A percentile compares a stretch with the other conserved stretches of the same genome.
phyloP scores from a whole-genome alignment of 2,797 vertebrate genomes.

The Sphaeramia orbicularis region DNA sequence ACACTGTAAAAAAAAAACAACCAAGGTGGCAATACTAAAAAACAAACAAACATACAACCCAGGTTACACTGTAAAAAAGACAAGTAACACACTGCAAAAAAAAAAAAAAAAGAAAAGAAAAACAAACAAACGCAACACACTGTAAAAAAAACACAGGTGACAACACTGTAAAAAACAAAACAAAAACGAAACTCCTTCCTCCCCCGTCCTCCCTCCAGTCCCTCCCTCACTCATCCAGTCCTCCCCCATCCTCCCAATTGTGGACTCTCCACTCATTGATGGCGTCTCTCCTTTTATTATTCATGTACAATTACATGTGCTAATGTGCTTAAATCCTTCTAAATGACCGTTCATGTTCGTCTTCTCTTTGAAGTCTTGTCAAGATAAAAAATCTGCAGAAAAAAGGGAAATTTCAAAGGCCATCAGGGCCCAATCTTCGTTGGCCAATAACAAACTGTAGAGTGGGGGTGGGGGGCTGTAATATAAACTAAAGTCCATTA shows the following conservation, averaged over 20 bases:
- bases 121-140: too few species aligned
- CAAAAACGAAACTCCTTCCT: too few species aligned
- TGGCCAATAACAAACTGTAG: constrained; percentile 73
- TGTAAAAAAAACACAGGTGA: too few species aligned
- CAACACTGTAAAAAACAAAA: too few species aligned
- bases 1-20: too few species aligned
- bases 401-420: constrained; percentile 83
- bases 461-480: constrained; percentile 70
- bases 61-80: too few species aligned
- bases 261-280: constrained; percentile 97
- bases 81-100: too few species aligned
- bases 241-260: constrained; percentile 89
- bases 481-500: constrained; percentile 99
- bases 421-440: constrained; percentile 86
- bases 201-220: too few species aligned
- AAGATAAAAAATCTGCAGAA: constrained; percentile 92
- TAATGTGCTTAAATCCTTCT: constrained; percentile 98
- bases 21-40: too few species aligned
- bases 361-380: constrained; percentile 92
- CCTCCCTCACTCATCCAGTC: constrained; percentile 85
- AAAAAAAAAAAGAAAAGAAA: too few species aligned
- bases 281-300: constrained; percentile 94
- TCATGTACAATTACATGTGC: constrained; percentile 98
- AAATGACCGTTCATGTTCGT: constrained; percentile 97
- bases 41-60: too few species aligned